Conservation (phyloP, 2,888 invertebrate species). For the Helleia helle region DNA sequence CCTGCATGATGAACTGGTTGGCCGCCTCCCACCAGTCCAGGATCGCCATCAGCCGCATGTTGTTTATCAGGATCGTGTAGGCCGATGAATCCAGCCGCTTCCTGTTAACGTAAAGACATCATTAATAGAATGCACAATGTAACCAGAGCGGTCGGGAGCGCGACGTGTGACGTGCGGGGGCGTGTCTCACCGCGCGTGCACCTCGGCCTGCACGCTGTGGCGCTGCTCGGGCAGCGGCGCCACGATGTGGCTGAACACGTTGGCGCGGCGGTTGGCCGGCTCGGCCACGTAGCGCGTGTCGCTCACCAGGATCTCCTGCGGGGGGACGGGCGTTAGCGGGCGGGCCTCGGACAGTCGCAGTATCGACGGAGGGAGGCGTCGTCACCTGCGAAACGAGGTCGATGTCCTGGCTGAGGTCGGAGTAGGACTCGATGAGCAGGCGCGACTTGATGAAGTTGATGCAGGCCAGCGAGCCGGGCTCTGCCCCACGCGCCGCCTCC, state of each 20-base stretch:
- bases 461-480: constrained; percentile 80
- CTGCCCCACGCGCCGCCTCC: constrained; percentile 50
- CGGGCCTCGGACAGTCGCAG: neutral
- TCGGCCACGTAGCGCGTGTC: constrained; percentile 81
- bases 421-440: constrained; percentile 88
- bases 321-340: too few species aligned
- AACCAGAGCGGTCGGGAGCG: too few species aligned
- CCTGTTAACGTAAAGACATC: constrained; percentile 38
- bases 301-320: constrained; percentile 83
- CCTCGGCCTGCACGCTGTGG: constrained; percentile 81
- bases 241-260: constrained; percentile 91
- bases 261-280: constrained; percentile 81
- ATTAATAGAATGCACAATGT: neutral
- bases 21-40: constrained; percentile 95
- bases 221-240: constrained; percentile 80
- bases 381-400: constrained; percentile 94
- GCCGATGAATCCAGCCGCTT: constrained; percentile 79
- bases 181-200: constrained; percentile 74
- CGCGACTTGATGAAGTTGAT: constrained; percentile 94
- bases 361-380: neutral
- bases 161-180: too few species aligned
- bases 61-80: constrained; percentile 92
- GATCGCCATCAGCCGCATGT: constrained; percentile 94
- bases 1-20: constrained; percentile 82
- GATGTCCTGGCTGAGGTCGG: constrained; percentile 92